Evolutionary conservation across 2,888 invertebrate species (phyloP).

Genomic region (Euzophera pinguis): DNA sequence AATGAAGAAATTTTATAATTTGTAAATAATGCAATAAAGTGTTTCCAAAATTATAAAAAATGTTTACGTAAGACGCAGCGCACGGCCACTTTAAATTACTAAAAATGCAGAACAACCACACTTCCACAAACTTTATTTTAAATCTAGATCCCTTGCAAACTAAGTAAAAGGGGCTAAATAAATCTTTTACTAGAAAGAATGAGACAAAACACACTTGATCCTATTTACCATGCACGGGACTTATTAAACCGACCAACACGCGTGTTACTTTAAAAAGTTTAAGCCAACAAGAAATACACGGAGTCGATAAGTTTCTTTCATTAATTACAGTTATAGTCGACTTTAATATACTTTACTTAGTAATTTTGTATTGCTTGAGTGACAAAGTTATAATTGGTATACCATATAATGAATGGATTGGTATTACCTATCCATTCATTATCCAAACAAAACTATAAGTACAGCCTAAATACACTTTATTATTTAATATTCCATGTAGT

Average conservation of each 20-base stretch:
- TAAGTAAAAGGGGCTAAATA: constrained; percentile 36
- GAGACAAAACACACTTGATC: constrained; percentile 51
- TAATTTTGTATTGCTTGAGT: not conserved
- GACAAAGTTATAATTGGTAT: not conserved
- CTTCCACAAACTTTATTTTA: constrained; percentile 8
- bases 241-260: constrained; percentile 74
- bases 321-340: constrained; percentile 6
- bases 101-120: not conserved
- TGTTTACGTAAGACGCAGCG: no score
- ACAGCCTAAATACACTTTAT: not conserved
- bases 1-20: no score
- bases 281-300: constrained; percentile 39
- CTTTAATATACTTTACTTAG: not conserved
- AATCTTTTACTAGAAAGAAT: constrained; percentile 31
- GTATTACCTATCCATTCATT: not conserved
- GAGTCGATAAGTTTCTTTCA: constrained; percentile 34
- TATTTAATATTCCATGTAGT: not conserved
- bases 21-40: no score
- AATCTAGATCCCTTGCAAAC: constrained; percentile 15
- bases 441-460: not conserved
- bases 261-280: constrained; percentile 49
- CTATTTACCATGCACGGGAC: constrained; percentile 72
- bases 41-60: no score
- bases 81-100: no score
- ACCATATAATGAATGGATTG: no score